Base-by-base conservation (phyloP, 2,113 vertebrate genomes). In the Epinephelus fuscoguttatus region DNA sequence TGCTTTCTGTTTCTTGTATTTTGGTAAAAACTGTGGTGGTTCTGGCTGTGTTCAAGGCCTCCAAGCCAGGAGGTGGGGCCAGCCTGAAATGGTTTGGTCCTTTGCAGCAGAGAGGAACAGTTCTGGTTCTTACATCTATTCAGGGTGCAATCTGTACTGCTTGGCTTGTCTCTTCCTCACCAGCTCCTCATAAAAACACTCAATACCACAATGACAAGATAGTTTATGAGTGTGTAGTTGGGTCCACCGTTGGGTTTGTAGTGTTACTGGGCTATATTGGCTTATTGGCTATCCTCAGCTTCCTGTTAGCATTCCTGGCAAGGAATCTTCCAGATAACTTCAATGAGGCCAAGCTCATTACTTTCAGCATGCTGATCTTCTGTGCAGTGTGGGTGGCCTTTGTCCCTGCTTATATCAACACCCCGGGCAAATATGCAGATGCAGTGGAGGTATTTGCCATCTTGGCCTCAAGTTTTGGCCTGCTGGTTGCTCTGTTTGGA, bases 311-410 rank as follows among this genome's bases (percentile, higher is more conserved):
- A 0, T 95, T 94, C 49, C 59, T 94, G 6, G 93, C 89, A 1
- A 81, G 93, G n/a, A 94, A 93, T 37, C 93, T 94, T 25, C 94
- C 94, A 23, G 93, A 93, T 45, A 90, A 91, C 70, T 93, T 93
- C 63, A 94, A 94, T 60, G 94, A 94, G 47, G 92, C 94, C 27
- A 94, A 94, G 49, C 78, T 93, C 33, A 94, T 94, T 57, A 94
- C 93, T 2, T 94, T 94, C 68, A 95, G 94, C 73, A 95, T 96
- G 95, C 61, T 96, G 30, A 94, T 95, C n/a, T 95, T 95, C 70
- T 94, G 93, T 66, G 93, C 93, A 33, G 93, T 95, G 53, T 95
- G 94, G 94, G 85, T 93, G 14, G 61, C 92, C 1, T 95, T 95
- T 59, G 82, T 95, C 11, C 94, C 95, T 23, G 95, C 94, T 4